Base-by-base conservation (phyloP, 2,113 vertebrate species). In the Chelonoidis abingdonii region DNA sequence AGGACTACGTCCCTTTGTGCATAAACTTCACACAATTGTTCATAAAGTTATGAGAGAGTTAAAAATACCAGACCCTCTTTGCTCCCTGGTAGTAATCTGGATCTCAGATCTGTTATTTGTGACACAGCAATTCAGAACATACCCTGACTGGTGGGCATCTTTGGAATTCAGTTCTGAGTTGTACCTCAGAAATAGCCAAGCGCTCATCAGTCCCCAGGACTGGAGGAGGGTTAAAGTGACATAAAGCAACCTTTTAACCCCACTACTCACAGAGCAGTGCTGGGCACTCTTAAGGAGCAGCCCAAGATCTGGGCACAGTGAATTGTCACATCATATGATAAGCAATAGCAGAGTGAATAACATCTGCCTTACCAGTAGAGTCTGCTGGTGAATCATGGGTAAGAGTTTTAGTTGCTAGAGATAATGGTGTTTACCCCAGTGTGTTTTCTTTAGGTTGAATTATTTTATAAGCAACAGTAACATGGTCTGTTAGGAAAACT, bases 1-100 rank as follows among this genome's bases (percentile, higher is more conserved):
- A 53, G 72, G 89, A 95, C 84, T 95, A 50, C 80, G 84, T 96
- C 93, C 57, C 44, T 96, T 96, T 93, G 87, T 81, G 86, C 59
- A 82, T 83, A 56, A 89, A 88, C 16, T 56, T 86, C 69, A 80
- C 1, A 3, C 78, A 86, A 10, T 1, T 49, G 50, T 88, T 92
- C 87, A 86, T 49, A 92, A 80, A 95, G 65, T n/a, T 86, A 6
- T 80, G 86, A 81, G 86, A 83, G n/a, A 0, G 81, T 75, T 8
- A 6, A 93, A 95, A 87, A 57, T 79, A 31, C 90, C 92, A 44
- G 84, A 2, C 9, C 49, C 72, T 19, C 90, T 93, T 19, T 11
- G 44, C 72, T 44, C 24, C 38, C 4, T 44, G 41, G 41, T 13
- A 27, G 12, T 76, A 41, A 47, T 76, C 75, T 47, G 75, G 41